A percentile compares a stretch with the other conserved stretches of the same genome.
Conservation (phyloP, 2,113 vertebrate species). For the Danionella cerebrum region DNA sequence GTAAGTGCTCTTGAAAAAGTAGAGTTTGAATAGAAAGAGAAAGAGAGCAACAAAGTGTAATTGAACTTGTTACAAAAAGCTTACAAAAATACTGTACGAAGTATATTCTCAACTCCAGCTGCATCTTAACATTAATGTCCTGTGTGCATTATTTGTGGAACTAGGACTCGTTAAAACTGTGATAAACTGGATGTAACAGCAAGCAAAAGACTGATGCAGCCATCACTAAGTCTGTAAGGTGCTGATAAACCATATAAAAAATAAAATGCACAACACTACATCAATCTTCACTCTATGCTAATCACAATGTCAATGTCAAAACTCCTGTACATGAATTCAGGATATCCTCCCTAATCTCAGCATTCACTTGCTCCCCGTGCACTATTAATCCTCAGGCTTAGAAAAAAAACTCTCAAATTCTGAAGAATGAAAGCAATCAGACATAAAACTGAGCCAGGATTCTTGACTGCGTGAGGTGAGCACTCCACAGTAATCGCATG, state of each 20-base stretch:
- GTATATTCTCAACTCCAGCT: too few species aligned
- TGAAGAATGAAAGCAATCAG: slow-evolving; percentile 6
- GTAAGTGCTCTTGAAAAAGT: too few species aligned
- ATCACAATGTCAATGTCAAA: slow-evolving; percentile 16
- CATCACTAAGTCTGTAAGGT: neutral
- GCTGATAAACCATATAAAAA: neutral
- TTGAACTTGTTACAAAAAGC: too few species aligned
- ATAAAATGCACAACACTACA: neutral
- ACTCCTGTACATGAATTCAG: neutral
- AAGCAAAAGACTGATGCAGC: neutral
- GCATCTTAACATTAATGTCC: too few species aligned
- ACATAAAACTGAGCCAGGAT: slow-evolving; percentile 4
- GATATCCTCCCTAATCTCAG: neutral
- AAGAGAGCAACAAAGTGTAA: too few species aligned
- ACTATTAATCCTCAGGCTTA: slow-evolving; percentile 10
- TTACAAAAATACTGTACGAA: too few species aligned
- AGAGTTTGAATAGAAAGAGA: too few species aligned
- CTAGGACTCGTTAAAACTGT: neutral
- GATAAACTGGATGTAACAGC: neutral
- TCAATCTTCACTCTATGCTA: neutral
- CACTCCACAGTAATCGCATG: neutral
- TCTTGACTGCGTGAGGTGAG: neutral
- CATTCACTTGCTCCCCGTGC: neutral
- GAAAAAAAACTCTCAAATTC: slow-evolving; percentile 30
- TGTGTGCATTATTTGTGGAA: neutral